Evolutionary conservation across 2,113 vertebrate genomes (phyloP), one percentile per base, ranked within the genome.

Genomic region (Coregonus clupeaformis): DNA sequence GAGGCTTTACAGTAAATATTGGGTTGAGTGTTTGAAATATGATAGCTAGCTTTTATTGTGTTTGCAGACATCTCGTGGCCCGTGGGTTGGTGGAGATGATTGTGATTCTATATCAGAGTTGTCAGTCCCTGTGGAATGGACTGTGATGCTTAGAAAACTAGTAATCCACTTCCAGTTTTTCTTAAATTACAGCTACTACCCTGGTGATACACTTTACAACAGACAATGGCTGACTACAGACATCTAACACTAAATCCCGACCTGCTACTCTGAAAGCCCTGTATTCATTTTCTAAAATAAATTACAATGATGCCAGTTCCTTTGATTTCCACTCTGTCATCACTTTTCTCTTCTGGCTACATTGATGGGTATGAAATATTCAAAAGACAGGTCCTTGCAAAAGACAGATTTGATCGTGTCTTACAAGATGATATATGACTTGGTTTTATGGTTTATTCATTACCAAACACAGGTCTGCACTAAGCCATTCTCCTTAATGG

Each of bases 351-450:
- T 68, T 42, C 32, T 71, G 59, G 66, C 11, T 78, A 73, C 72
- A 71, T 77, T 79, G 74, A 83, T 80, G 42, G 65, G 42, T 78
- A 75, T 84, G 74, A 83, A 75, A 79, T 77, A 81, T 80, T 83
- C 65, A 84, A 76, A 80, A 77, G 72, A 32, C 78, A 72, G 14
- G 66, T 30, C 72, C 47, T 60, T 75, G 36, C 25, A 78, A 82
- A 74, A 86, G 52, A 76, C 55, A 80, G 68, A 69, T 84, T 81
- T 80, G 80, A 85, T 79, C 67, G 71, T 75, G 72, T 73, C 72
- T 76, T 72, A 80, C 52, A 62, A 55, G 71, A 78, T 79, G 65
- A 86, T 75, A 20, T 76, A 74, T 80, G 60, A 12, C 62, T 78
- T 71, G 25, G 14, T 69, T 47, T 75, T 77, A 82, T 69, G 80